phyloP scores from a whole-genome alignment of 2,797 vertebrate species.

The Esox lucius region DNA sequence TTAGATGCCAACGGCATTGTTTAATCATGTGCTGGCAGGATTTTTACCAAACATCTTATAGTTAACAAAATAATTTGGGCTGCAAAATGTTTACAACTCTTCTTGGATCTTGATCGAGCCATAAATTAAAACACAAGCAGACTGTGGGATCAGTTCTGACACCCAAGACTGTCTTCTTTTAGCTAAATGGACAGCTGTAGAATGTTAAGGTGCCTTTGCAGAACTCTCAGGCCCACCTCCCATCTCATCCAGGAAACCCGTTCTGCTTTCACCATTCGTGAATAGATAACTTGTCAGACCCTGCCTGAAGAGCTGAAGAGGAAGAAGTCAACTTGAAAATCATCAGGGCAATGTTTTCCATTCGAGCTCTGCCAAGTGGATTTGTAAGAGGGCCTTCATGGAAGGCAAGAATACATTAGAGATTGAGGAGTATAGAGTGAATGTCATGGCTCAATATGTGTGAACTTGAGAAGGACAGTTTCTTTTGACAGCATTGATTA shows the following conservation, averaged over 20 bases:
- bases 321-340: constrained; percentile 49
- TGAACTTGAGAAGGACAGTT: constrained; percentile 49
- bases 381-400: constrained; percentile 52
- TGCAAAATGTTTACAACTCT: constrained; percentile 35
- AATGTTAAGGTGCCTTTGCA: constrained; percentile 38
- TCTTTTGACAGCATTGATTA: constrained; percentile 54
- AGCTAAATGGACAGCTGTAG: constrained; percentile 21
- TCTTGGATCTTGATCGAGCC: constrained; percentile 35
- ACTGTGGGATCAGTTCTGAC: constrained; percentile 24
- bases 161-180: constrained; percentile 31
- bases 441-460: constrained; percentile 28
- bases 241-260: constrained; percentile 29
- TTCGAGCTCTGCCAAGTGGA: constrained; percentile 66
- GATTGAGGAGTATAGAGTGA: constrained; percentile 29
- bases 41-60: constrained; percentile 44
- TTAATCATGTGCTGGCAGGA: constrained; percentile 42
- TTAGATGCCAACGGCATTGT: constrained; percentile 54
- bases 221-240: constrained; percentile 19
- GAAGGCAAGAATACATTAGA: constrained; percentile 31
- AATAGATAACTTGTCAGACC: constrained; percentile 55
- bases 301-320: constrained; percentile 32
- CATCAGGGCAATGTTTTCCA: constrained; percentile 54
- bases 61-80: constrained; percentile 30
- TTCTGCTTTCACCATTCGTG: constrained; percentile 32
- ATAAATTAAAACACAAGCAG: constrained; percentile 17